Evolutionary conservation across 2,797 vertebrate genomes (phyloP).

Genomic region (Enteromius radiatus): DNA sequence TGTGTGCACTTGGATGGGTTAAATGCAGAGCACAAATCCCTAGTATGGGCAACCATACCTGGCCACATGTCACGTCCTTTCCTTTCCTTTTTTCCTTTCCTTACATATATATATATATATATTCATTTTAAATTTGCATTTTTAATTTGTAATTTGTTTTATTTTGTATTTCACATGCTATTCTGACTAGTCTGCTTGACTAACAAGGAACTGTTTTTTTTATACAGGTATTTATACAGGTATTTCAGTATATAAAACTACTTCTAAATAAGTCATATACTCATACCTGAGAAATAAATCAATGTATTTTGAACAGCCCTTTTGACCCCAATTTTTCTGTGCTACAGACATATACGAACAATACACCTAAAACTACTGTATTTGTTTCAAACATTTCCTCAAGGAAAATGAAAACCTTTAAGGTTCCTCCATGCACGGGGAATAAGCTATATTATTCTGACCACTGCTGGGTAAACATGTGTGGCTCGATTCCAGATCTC

Average conservation of each 20-base stretch:
- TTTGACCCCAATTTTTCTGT: conserved; percentile 7
- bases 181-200: background rate
- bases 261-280: background rate
- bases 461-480: conserved; percentile 30
- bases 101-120: too few relatives aligned
- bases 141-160: background rate
- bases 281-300: background rate
- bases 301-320: background rate
- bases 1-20: too few relatives aligned
- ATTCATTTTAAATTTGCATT: too few relatives aligned
- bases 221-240: background rate
- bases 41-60: too few relatives aligned
- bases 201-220: background rate
- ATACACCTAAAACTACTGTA: background rate
- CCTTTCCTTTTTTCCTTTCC: too few relatives aligned
- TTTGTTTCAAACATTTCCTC: conserved; percentile 14
- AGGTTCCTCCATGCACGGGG: background rate
- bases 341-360: conserved; percentile 4
- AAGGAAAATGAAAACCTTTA: conserved; percentile 37
- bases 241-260: background rate
- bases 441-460: conserved; percentile 26
- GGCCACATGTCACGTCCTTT: too few relatives aligned
- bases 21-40: too few relatives aligned
- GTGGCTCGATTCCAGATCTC: conserved; percentile 6
- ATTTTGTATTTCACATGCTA: background rate